phyloP scores from a whole-genome alignment of 37 sponge, comb jelly and placozoan species.

The Corticium candelabrum region DNA sequence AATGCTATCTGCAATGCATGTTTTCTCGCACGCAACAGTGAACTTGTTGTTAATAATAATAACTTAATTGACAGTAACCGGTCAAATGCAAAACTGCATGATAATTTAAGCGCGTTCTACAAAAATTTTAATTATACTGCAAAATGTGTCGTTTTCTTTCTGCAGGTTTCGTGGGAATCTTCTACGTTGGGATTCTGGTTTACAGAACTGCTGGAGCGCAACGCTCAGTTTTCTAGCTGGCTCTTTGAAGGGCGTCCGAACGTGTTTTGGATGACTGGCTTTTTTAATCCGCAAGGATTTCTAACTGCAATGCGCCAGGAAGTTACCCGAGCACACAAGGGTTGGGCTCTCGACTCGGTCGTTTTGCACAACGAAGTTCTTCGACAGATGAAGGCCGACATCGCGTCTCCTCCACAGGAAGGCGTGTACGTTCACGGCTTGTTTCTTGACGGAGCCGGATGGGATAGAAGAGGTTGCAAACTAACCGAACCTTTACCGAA shows the following conservation, averaged over 20 bases:
- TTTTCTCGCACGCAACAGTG: no score
- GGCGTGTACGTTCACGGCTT: constrained; percentile 97
- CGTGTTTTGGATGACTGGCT: constrained; percentile 97
- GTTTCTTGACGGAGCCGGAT: constrained; percentile 94
- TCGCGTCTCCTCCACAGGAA: constrained; percentile 74
- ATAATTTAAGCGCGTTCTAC: not conserved
- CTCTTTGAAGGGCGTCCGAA: constrained; percentile 77
- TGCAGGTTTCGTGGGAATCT: constrained; percentile 88
- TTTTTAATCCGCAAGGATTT: constrained; percentile 98
- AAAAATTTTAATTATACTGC: not conserved
- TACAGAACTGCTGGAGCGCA: constrained; percentile 91
- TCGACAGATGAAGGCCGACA: constrained; percentile 74
- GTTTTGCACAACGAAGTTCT: constrained; percentile 88
- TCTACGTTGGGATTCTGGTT: constrained; percentile 98
- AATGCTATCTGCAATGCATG: no score
- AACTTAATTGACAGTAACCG: no score
- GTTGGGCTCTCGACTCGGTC: constrained; percentile 96
- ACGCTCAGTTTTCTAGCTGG: constrained; percentile 88
- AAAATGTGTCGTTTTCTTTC: no score
- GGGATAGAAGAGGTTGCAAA: constrained; percentile 72
- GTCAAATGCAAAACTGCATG: not conserved
- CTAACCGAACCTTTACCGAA: constrained; percentile 81
- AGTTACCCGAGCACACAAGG: constrained; percentile 91
- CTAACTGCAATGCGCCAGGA: constrained; percentile 98
- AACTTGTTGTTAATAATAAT: no score